A percentile compares a stretch with the other conserved stretches of the same genome.
Conservation (phyloP, 2,797 vertebrate genomes). For the Synaphobranchus kaupii region DNA sequence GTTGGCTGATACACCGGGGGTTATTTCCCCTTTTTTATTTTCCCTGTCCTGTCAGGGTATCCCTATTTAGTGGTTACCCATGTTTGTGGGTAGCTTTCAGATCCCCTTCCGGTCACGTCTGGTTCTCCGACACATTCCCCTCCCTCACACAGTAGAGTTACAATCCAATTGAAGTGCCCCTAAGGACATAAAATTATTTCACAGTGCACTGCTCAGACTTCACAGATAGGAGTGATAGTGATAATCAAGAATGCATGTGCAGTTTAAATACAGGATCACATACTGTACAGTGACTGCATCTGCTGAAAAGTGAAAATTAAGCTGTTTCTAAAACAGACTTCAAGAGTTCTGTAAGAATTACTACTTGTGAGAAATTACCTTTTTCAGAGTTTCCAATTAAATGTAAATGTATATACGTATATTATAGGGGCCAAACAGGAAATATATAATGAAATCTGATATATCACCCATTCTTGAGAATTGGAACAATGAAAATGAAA, state of each 20-base stretch:
- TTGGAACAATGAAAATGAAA: too few relatives aligned
- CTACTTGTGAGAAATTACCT: not conserved
- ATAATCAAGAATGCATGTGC: conserved; percentile 38
- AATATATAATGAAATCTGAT: too few relatives aligned
- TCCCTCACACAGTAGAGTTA: not conserved
- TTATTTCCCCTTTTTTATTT: too few relatives aligned
- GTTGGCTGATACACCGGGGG: too few relatives aligned
- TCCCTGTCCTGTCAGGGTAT: too few relatives aligned
- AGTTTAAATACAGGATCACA: conserved; percentile 31
- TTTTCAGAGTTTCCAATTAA: not conserved
- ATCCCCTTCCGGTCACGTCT: too few relatives aligned
- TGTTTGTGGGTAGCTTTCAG: too few relatives aligned
- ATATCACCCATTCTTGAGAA: too few relatives aligned
- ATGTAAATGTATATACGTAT: too few relatives aligned
- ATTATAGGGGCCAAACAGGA: too few relatives aligned
- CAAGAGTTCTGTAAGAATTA: not conserved
- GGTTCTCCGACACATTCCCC: too few relatives aligned
- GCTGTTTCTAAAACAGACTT: not conserved
- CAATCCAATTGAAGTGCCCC: not conserved
- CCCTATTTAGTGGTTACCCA: too few relatives aligned
- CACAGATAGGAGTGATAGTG: conserved; percentile 15
- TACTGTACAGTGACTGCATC: not conserved
- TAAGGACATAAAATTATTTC: not conserved
- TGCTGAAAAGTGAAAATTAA: not conserved
- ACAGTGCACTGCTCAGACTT: not conserved